Conservation (phyloP, 1,140 invertebrate genomes). For the Polyergus mexicanus region DNA sequence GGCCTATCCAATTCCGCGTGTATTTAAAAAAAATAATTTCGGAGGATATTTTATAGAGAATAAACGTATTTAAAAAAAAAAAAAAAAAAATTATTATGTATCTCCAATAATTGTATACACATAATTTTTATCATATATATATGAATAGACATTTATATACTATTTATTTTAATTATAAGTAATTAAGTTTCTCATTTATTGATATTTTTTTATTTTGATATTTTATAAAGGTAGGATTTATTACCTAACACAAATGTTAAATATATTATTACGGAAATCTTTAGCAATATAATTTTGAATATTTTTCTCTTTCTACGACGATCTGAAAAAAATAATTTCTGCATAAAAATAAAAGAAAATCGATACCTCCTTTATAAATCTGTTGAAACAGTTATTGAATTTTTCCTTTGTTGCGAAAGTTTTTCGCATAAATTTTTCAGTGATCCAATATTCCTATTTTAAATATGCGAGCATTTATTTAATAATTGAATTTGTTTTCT, state of each 20-base stretch:
- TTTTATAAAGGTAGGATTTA: not conserved
- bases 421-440: not conserved
- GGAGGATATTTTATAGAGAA: not conserved
- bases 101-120: not conserved
- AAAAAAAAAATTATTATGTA: not conserved
- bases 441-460: not conserved
- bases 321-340: not conserved
- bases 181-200: not conserved
- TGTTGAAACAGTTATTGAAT: not conserved
- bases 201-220: not conserved
- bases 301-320: not conserved
- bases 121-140: slow-evolving; percentile 6
- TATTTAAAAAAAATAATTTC: slow-evolving; percentile 6
- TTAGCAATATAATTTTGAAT: not conserved
- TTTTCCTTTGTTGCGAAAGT: not conserved
- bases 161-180: slow-evolving; percentile 17
- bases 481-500: not conserved
- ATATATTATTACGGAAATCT: not conserved
- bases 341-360: not conserved
- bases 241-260: not conserved
- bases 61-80: not conserved
- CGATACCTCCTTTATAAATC: not conserved
- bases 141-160: not conserved
- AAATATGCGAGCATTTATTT: not conserved
- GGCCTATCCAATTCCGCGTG: not conserved